Base-by-base conservation (phyloP, 1,140 invertebrate genomes). In the Drosophila pandora region DNA sequence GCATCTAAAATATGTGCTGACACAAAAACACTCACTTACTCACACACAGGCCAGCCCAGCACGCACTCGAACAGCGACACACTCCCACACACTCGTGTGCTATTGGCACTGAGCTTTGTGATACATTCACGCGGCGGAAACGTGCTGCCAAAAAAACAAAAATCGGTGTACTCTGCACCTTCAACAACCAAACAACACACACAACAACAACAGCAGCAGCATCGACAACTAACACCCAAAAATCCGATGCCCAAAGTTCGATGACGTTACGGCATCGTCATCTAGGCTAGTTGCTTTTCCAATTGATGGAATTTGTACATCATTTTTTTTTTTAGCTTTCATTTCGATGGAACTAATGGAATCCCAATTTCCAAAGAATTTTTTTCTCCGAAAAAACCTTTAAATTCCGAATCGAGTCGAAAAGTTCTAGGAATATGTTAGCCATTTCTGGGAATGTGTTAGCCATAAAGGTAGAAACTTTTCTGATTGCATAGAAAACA, bases 1-100 rank as follows among this genome's bases (percentile, higher is more conserved):
- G 60, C 39, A 83, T 63, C 75, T 79, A 28, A 67, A 83, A 62
- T 63, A 76, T 79, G 64, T 83, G 79, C 79, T 83, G 76, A 85
- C 61, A 67, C 37, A 56, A 28, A 55, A 39, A 41, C 55, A 64
- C 62, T 59, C 69, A 68, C 57, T 49, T 52, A 67, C 68, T 47
- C 50, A 62, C 32, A 37, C 25, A 7, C 25, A 28, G 25, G 5
- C 5, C 25, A 28, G 25, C 25, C 25, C 25, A 28, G 25, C 25
- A 28, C 30, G 28, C 25, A 70, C n/a, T 3, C n/a, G 13, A 43
- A 43, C 2, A 10, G 13, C 6, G 28, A 48, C 34, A 58, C 60
- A 65, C 59, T 22, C 43, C 52, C 69, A 50, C 61, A 75, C 53
- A 76, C 50, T 7, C 34, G 55, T 54, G 34, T 28, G 43, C 41